phyloP scores from a whole-genome alignment of 92 coral and sea anemone genomes.

The Ricordea florida region DNA sequence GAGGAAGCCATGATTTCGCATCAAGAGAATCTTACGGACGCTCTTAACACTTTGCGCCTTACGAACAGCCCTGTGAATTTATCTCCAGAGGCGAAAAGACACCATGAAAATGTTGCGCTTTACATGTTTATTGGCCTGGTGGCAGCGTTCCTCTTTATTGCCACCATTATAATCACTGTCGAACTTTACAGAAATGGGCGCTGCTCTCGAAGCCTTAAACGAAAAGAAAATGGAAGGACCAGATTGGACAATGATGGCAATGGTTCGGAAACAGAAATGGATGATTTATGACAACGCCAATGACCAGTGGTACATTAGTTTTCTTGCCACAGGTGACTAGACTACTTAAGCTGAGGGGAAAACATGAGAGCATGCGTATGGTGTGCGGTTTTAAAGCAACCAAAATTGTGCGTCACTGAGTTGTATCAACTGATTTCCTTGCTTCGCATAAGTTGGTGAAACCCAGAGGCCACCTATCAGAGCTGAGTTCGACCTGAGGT shows the following conservation, averaged over 20 bases:
- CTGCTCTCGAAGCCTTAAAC: conserved; percentile 58
- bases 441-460: no score
- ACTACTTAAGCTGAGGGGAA: no score
- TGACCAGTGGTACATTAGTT: not conserved
- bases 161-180: conserved; percentile 81
- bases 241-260: conserved; percentile 35
- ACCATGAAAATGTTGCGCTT: conserved; percentile 91
- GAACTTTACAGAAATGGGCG: conserved; percentile 94
- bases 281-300: conserved; percentile 19
- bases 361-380: no score
- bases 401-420: no score
- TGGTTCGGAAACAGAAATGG: conserved; percentile 73
- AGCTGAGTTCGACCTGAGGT: no score
- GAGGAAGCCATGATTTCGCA: conserved; percentile 33
- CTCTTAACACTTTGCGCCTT: conserved; percentile 59
- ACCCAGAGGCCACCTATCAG: no score
- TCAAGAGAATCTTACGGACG: conserved; percentile 67
- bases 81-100: conserved; percentile 81
- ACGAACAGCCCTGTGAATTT: conserved; percentile 54
- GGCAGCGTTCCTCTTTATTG: conserved; percentile 89
- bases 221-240: conserved; percentile 50
- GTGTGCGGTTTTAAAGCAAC: no score
- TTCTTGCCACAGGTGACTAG: no score
- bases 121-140: conserved; percentile 99
- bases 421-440: no score